A percentile compares a stretch with the other conserved stretches of the same genome.
Evolutionary conservation across 2,888 invertebrate genomes (phyloP).

Genomic region (Sarcophaga caerulescens): DNA sequence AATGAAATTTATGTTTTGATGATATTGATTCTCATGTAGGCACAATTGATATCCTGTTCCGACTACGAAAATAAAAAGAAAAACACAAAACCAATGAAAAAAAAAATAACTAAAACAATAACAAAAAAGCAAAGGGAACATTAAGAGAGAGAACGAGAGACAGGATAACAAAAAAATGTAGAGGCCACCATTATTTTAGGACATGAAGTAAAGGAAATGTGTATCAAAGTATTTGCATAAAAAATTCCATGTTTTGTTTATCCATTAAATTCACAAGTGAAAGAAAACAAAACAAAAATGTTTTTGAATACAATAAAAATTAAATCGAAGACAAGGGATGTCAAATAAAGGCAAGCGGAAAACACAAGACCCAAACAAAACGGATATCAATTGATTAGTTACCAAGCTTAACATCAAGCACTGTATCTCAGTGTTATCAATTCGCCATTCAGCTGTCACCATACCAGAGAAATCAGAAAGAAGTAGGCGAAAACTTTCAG

Average conservation of each 20-base stretch:
- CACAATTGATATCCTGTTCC: conserved; percentile 61
- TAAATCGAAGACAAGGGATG: conserved; percentile 34
- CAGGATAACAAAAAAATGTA: background rate
- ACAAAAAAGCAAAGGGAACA: conserved; percentile 1
- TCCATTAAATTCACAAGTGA: conserved; percentile 18
- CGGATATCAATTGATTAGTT: conserved; percentile 60
- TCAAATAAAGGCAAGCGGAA: background rate
- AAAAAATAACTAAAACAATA: conserved; percentile 7
- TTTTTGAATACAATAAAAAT: conserved; percentile 47
- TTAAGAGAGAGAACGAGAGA: background rate
- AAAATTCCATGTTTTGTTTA: conserved; percentile 51
- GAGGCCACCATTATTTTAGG: background rate
- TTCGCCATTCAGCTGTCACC: background rate
- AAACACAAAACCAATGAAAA: conserved; percentile 6
- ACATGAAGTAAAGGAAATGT: conserved; percentile 52
- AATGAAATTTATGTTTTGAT: conserved; percentile 49
- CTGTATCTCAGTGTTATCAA: background rate
- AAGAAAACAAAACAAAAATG: conserved; percentile 18
- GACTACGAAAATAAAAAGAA: conserved; percentile 21
- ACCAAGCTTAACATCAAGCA: conserved; percentile 11
- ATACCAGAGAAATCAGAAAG: background rate
- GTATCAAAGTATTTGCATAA: conserved; percentile 62
- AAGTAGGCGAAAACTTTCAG: conserved; percentile 2
- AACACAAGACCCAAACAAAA: conserved; percentile 22
- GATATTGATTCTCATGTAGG: conserved; percentile 57